Base-by-base conservation (phyloP, 2,113 vertebrate species). In the Dinomys branickii region DNA sequence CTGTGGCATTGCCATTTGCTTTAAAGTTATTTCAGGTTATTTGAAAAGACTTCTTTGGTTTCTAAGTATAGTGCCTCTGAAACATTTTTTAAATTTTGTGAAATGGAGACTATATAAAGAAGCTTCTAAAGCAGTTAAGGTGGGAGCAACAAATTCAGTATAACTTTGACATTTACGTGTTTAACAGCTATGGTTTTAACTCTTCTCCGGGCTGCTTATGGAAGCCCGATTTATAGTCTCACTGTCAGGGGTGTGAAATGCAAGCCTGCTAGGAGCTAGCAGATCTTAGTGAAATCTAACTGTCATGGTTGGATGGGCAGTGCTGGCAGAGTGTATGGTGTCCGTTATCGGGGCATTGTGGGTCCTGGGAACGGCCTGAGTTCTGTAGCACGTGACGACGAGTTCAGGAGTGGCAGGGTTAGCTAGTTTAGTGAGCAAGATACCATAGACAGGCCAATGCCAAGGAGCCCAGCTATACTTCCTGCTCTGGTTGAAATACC, bases 11-110 rank as follows among this genome's bases (percentile, higher is more conserved):
- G 63, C 67, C 91, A 91, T 96, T 97, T 95, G 47, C 84, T 95
- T 95, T 95, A 54, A 95, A 94, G 94, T 94, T 97, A 94, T 92
- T 96, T 96, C 61, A 89, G 86, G 44, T 97, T 30, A 50, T 95
- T 94, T 86, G 54, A 94, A 87, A 97, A 61, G 52, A 12, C 78
- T 47, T 95, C 56, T 95, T 87, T 88, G 65, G 83, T 88, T 96
- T 96, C 85, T 91, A 97, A 95, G 93, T 92, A 91, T 86, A 94
- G 88, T 5, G 10, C 82, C 59, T 80, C 50, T 86, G 73, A 90
- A 96, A 88, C 33, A 73, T 75, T 91, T 93, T 90, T 82, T 58
- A 83, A 77, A 33, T 50, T 90, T 96, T 96, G 65, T 88, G 88
- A 96, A 85, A 63, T 80, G 77, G 65, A 95, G 61, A 90, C 88